Percentiles rank a stretch among this genome's conserved stretches.
phyloP scores from a whole-genome alignment of 1,140 invertebrate species.

The Uloborus diversus region DNA sequence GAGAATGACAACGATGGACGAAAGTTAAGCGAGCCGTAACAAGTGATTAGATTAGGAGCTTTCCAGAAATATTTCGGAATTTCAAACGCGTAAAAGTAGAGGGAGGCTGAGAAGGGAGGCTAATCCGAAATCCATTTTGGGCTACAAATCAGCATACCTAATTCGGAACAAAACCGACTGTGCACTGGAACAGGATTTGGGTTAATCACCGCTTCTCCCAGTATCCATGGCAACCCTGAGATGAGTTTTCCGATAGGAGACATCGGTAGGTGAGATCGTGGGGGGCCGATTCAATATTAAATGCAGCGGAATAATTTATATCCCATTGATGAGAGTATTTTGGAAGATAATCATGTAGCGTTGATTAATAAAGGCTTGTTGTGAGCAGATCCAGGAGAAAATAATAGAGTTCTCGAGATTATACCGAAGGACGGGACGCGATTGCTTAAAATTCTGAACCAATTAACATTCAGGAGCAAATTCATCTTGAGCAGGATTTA shows the following conservation, averaged over 20 bases:
- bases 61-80: slow-evolving; percentile 24
- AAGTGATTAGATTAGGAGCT: slow-evolving; percentile 18
- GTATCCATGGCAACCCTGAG: slow-evolving; percentile 37
- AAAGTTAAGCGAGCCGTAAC: slow-evolving; percentile 1
- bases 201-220: slow-evolving; percentile 47
- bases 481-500: no score
- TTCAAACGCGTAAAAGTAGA: background rate
- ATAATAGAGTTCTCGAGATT: no score
- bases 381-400: no score
- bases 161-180: slow-evolving; percentile 47
- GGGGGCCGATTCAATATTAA: slow-evolving; percentile 7
- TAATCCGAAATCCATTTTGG: slow-evolving; percentile 54
- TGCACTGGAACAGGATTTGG: slow-evolving; percentile 45
- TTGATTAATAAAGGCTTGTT: no score
- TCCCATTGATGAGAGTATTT: no score
- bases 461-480: no score
- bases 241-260: slow-evolving; percentile 49
- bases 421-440: no score
- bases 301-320: background rate
- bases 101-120: background rate
- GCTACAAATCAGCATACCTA: slow-evolving; percentile 48
- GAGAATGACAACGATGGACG: background rate
- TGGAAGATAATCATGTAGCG: no score
- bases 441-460: no score
- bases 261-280: background rate